phyloP scores from a whole-genome alignment of 2,797 vertebrate species.

The Poecilia picta region DNA sequence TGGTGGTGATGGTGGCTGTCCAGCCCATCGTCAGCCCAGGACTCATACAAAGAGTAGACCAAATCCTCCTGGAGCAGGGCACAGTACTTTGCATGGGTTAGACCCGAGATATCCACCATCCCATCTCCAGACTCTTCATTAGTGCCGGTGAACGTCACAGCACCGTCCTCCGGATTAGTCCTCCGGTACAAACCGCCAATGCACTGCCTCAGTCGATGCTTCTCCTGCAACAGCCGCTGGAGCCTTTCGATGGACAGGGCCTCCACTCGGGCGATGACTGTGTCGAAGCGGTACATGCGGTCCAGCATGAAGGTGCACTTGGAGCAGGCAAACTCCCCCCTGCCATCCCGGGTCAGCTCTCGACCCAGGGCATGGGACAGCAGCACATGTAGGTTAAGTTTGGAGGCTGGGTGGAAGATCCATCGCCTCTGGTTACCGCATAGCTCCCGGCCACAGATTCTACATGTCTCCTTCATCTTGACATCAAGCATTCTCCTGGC shows the following conservation, averaged over 20 bases:
- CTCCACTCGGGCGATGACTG: slow-evolving; percentile 89
- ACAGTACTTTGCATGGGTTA: slow-evolving; percentile 86
- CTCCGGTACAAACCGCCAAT: slow-evolving; percentile 85
- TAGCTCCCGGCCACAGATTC: slow-evolving; percentile 93
- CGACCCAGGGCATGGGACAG: slow-evolving; percentile 91
- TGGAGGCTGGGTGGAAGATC: slow-evolving; percentile 94
- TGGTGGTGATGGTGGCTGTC: slow-evolving; percentile 77
- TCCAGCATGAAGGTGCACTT: slow-evolving; percentile 98
- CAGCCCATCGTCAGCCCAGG: slow-evolving; percentile 86
- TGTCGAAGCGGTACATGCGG: slow-evolving; percentile 92
- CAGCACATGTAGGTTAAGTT: slow-evolving; percentile 93
- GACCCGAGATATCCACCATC: slow-evolving; percentile 85
- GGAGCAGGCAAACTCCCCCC: slow-evolving; percentile 93
- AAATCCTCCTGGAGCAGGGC: slow-evolving; percentile 92
- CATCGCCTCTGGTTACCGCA: slow-evolving; percentile 95
- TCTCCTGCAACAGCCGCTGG: slow-evolving; percentile 90
- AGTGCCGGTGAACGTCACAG: slow-evolving; percentile 36
- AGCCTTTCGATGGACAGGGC: slow-evolving; percentile 90
- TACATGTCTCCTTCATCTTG: slow-evolving; percentile 90
- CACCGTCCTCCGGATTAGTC: slow-evolving; percentile 79
- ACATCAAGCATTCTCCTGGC: slow-evolving; percentile 70
- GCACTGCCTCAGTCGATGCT: slow-evolving; percentile 89
- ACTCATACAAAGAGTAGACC: slow-evolving; percentile 90
- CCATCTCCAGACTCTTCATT: slow-evolving; percentile 62
- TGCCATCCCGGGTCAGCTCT: slow-evolving; percentile 90